Conservation (phyloP, 1,140 invertebrate genomes). For the Atopsyche davidsoni region DNA sequence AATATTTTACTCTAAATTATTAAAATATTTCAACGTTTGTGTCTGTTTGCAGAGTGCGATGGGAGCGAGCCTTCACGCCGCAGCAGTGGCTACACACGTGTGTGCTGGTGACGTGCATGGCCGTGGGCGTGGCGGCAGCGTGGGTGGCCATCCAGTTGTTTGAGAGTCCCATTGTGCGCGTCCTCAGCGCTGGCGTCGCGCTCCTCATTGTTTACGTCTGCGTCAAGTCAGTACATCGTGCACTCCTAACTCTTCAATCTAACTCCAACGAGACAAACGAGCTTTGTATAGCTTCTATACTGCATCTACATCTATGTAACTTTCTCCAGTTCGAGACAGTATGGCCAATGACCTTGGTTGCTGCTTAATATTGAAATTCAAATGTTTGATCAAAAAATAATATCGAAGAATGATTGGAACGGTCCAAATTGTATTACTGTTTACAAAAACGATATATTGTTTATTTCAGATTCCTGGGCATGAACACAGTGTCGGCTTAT, state of each 20-base stretch:
- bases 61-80: constrained; percentile 73
- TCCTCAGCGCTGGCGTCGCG: constrained; percentile 72
- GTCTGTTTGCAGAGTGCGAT: constrained; percentile 54
- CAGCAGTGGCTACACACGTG: constrained; percentile 67
- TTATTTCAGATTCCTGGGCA: constrained; percentile 61
- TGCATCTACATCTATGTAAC: no score
- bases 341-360: no score
- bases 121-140: constrained; percentile 59
- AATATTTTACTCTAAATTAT: background rate
- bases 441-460: background rate
- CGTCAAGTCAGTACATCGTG: constrained; percentile 54
- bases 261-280: no score
- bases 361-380: no score
- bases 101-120: constrained; percentile 58
- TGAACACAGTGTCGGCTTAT: constrained; percentile 80
- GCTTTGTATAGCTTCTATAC: no score
- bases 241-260: no score
- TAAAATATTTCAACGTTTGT: background rate
- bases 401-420: no score
- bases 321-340: no score
- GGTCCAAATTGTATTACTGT: no score
- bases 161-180: constrained; percentile 67
- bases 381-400: no score
- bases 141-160: constrained; percentile 78
- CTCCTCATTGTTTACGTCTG: constrained; percentile 78